Base-by-base conservation (phyloP, 2,797 vertebrate genomes). In the Intellagama lesueurii region DNA sequence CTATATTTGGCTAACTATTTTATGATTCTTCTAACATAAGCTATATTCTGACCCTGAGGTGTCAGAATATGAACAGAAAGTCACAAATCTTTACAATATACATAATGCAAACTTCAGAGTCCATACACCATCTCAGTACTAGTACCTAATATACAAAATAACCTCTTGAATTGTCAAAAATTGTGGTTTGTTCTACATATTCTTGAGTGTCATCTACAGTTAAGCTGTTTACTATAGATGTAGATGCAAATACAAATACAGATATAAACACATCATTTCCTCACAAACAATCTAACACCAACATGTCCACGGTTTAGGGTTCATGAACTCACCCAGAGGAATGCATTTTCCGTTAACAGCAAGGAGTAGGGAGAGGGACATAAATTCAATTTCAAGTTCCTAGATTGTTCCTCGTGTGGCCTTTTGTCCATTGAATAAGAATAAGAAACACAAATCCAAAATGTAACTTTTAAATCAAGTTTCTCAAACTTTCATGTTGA, bases 151-250 rank as follows among this genome's bases (percentile, higher is more conserved):
- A 70, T 70, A 56, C 47, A 88, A 79, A 88, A 64, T n/a, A 83
- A 49, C 4, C 14, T 70, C 70, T 72, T 79, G 66, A 47, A 60
- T 7, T 40, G 7, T 70, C 44, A 56, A 60, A 84, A n/a, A 79
- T 68, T 72, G 0, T 2, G 49, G n/a, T 70, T 81, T 64, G 19
- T 52, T 75, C 35, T 64, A 52, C n/a, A 86, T 89, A 82, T 81
- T 86, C n/a, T 86, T 89, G 66, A 81, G 56, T 89, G 70, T 60
- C 88, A 86, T 86, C 70, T 86, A 52, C 78, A 82, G 70, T 89
- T 81, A 81, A 66, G 69, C 56, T 86, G 66, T 81, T 86, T 70
- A n/a, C 32, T 80, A 60, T 81, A 75, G 56, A 32, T 60, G 16
- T 79, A 80, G 78, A 80, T 80, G 44, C 6, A 60, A 78, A 79